These are phyloP conservation scores for Drosophila eohydei DNA, from an alignment of 2,888 invertebrate species.

Conservation along the genomic window DNA sequence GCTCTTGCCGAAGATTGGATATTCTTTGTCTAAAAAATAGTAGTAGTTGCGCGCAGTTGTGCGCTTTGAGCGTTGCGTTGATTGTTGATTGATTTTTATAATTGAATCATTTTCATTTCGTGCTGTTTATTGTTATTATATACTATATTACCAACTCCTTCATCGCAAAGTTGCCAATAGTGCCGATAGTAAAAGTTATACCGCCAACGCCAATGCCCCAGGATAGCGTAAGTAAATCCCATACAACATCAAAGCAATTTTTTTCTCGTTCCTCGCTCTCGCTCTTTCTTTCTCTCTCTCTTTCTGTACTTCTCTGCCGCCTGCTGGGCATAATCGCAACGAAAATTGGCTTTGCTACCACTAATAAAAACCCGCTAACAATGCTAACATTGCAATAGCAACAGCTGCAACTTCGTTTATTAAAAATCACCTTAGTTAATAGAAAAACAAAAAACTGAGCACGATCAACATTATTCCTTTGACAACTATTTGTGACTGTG, in stretches of 20 bases:
- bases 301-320: slow-evolving; percentile 6
- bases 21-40: slow-evolving; percentile 1
- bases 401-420: slow-evolving; percentile 17
- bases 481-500: slow-evolving; percentile 3
- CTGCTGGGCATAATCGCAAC: slow-evolving; percentile 19
- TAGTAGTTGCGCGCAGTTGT: slow-evolving; percentile 41
- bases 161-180: slow-evolving; percentile 78
- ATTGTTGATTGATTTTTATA: slow-evolving; percentile 54
- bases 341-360: slow-evolving; percentile 43
- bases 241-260: slow-evolving; percentile 29
- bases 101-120: slow-evolving; percentile 62
- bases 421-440: slow-evolving; percentile 13
- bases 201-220: slow-evolving; percentile 74
- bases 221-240: slow-evolving; percentile 74
- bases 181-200: slow-evolving; percentile 76
- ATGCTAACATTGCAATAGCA: slow-evolving; percentile 30
- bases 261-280: slow-evolving; percentile 25
- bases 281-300: not conserved
- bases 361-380: slow-evolving; percentile 35
- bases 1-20: slow-evolving; percentile 2
- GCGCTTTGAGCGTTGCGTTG: slow-evolving; percentile 39
- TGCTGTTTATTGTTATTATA: slow-evolving; percentile 49
- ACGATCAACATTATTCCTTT: slow-evolving; percentile 8
- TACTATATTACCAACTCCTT: slow-evolving; percentile 44
- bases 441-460: slow-evolving; percentile 13